These are phyloP conservation scores for Trachelus tabidus DNA, from an alignment of 2,888 invertebrate species.

Conservation along the genomic window DNA sequence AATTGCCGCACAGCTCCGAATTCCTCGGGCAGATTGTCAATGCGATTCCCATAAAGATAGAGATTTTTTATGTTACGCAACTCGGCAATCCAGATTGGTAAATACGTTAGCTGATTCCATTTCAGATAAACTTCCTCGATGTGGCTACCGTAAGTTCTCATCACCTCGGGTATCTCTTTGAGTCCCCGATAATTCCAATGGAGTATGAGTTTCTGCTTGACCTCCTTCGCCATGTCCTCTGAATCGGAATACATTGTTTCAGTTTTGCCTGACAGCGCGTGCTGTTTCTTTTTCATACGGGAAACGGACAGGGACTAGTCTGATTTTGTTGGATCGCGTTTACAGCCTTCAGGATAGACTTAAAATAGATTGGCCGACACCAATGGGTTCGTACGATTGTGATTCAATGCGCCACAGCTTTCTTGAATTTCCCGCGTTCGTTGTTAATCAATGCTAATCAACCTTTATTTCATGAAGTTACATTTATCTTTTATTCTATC, in stretches of 20 bases:
- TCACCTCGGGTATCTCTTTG: slow-evolving; percentile 52
- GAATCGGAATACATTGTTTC: slow-evolving; percentile 42
- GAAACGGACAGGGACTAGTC: neutral
- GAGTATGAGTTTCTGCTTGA: slow-evolving; percentile 57
- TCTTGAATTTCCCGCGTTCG: neutral
- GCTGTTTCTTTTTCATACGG: neutral
- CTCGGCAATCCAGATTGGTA: slow-evolving; percentile 54
- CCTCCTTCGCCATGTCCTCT: slow-evolving; percentile 57
- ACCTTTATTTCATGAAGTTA: neutral
- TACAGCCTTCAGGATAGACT: slow-evolving; percentile 28
- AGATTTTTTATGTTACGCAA: slow-evolving; percentile 55
- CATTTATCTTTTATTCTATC: neutral
- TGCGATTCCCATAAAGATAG: slow-evolving; percentile 55
- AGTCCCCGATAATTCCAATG: slow-evolving; percentile 65
- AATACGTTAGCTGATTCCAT: slow-evolving; percentile 54
- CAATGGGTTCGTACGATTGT: neutral
- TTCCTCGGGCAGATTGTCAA: slow-evolving; percentile 47
- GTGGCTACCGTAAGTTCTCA: slow-evolving; percentile 51
- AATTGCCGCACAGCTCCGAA: slow-evolving; percentile 45
- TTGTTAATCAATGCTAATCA: neutral
- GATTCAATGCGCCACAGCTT: neutral
- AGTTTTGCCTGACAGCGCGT: neutral
- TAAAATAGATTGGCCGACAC: slow-evolving; percentile 36
- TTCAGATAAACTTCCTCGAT: slow-evolving; percentile 63
- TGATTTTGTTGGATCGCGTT: neutral